A percentile compares a stretch with the other conserved stretches of the same genome.
These are phyloP conservation scores for Heliconius ismenius DNA, from an alignment of 2,888 invertebrate genomes.

Conservation along the genomic window DNA sequence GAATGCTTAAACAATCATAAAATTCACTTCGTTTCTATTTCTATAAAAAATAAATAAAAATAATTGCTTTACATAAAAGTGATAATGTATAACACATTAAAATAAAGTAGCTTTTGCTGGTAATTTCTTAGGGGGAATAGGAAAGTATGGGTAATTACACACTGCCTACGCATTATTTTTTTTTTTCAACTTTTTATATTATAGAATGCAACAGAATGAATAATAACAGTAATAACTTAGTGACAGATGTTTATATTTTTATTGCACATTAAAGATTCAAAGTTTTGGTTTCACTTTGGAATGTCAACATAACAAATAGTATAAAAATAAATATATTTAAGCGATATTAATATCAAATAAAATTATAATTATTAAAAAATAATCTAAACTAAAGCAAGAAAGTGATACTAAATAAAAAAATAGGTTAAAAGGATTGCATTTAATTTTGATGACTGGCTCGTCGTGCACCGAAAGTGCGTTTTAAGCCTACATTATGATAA, in stretches of 20 bases:
- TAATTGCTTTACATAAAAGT: slow-evolving; percentile 39
- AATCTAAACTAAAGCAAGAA: slow-evolving; percentile 24
- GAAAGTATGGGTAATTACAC: slow-evolving; percentile 53
- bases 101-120: slow-evolving; percentile 36
- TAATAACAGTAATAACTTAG: slow-evolving; percentile 33
- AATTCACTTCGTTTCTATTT: slow-evolving; percentile 24
- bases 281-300: not conserved
- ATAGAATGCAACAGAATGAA: slow-evolving; percentile 29
- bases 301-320: not conserved
- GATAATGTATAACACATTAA: slow-evolving; percentile 44
- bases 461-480: slow-evolving; percentile 63
- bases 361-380: not conserved
- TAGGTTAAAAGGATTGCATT: slow-evolving; percentile 68
- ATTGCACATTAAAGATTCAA: not conserved
- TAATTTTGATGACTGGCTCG: slow-evolving; percentile 74
- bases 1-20: slow-evolving; percentile 21
- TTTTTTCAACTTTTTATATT: slow-evolving; percentile 51
- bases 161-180: slow-evolving; percentile 47
- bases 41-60: slow-evolving; percentile 32
- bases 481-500: slow-evolving; percentile 73
- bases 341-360: not conserved
- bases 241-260: slow-evolving; percentile 34
- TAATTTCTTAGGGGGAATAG: slow-evolving; percentile 43
- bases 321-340: not conserved
- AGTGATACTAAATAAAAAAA: slow-evolving; percentile 35